phyloP scores from a whole-genome alignment of 2,113 vertebrate genomes.

The Naja naja region DNA sequence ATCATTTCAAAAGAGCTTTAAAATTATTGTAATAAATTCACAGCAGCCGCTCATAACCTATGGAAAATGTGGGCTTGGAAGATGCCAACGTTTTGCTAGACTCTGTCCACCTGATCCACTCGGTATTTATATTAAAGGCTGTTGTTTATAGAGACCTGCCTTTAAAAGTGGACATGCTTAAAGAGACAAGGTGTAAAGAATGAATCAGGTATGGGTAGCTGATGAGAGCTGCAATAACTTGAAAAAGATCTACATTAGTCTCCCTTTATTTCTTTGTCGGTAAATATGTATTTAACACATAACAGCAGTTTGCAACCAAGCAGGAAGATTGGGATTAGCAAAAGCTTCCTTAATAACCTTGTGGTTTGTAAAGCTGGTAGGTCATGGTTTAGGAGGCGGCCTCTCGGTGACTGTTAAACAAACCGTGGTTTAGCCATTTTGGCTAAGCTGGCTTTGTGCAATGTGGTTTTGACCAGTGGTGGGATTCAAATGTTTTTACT shows the following conservation, averaged over 20 bases:
- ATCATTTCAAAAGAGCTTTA: background rate
- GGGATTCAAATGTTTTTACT: too few species aligned
- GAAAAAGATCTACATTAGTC: too few species aligned
- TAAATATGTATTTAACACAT: too few species aligned
- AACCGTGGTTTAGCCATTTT: background rate
- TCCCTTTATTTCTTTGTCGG: too few species aligned
- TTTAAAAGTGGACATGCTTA: background rate
- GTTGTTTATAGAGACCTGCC: background rate
- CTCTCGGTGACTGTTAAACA: background rate
- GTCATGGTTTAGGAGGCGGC: background rate
- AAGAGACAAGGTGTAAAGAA: background rate
- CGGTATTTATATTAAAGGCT: background rate
- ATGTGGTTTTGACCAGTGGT: background rate
- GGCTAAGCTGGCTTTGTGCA: background rate
- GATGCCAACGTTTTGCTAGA: background rate
- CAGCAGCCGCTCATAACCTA: background rate
- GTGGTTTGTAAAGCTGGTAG: background rate
- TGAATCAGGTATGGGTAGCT: too few species aligned
- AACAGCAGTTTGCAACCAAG: background rate
- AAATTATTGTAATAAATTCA: background rate
- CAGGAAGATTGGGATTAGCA: background rate
- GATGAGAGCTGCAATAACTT: too few species aligned
- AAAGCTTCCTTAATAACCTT: background rate
- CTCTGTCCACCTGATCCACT: background rate
- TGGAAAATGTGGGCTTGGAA: background rate